Percentiles rank a stretch among this genome's conserved stretches.
Evolutionary conservation across 35 echinoderm and acorn worm species (phyloP).

Genomic region (Anneissia japonica): DNA sequence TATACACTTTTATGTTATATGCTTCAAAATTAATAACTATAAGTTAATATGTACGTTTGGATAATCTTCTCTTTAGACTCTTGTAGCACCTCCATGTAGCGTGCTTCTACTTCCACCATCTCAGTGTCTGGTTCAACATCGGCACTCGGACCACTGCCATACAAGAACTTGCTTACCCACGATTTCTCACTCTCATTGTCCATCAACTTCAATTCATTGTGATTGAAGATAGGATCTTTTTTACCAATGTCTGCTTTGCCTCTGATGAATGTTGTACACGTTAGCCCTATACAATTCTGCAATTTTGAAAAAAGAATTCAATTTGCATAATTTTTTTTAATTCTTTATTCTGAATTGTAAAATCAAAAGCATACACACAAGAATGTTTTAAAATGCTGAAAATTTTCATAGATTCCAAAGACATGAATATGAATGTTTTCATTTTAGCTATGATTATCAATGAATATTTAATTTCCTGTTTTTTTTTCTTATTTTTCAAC

Average conservation of each 20-base stretch:
- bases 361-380: too few relatives aligned
- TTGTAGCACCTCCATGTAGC: constrained; percentile 83
- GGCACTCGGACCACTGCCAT: constrained; percentile 82
- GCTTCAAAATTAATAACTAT: too few relatives aligned
- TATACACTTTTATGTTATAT: too few relatives aligned
- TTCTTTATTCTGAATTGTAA: too few relatives aligned
- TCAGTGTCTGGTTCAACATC: constrained; percentile 71
- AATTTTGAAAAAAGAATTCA: too few relatives aligned
- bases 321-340: too few relatives aligned
- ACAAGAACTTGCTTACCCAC: constrained; percentile 65
- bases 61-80: constrained; percentile 59
- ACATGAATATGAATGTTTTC: too few relatives aligned
- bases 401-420: too few relatives aligned
- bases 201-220: neutral
- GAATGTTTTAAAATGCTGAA: too few relatives aligned
- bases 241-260: neutral
- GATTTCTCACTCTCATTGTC: constrained; percentile 48
- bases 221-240: neutral
- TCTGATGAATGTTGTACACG: neutral
- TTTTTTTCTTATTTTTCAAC: too few relatives aligned
- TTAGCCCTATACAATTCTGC: neutral
- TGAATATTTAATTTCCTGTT: too few relatives aligned
- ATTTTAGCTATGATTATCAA: too few relatives aligned
- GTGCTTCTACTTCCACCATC: constrained; percentile 69
- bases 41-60: constrained; percentile 61